Base-by-base conservation (phyloP, 2,797 vertebrate species). In the Pagetopsis macropterus region DNA sequence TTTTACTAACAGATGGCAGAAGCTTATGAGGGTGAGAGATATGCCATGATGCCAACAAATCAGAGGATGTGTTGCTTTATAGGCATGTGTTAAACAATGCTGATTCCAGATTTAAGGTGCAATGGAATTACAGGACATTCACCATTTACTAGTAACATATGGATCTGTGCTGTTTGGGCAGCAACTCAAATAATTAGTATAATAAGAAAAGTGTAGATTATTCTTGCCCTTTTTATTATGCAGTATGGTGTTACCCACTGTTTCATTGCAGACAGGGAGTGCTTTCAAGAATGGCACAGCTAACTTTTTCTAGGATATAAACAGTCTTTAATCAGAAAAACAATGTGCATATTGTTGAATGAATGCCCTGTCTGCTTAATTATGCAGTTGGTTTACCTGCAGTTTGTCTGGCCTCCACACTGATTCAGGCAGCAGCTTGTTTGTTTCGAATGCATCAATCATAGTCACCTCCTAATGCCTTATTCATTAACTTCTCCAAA, bases 401-500 rank as follows among this genome's bases (percentile, higher is more conserved):
- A 75, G 79, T 88, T 82, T 75, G 71, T 83, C 73, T 76, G 82
- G 83, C 70, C 72, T 81, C 58, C 72, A 43, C 65, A 3, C 60
- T 44, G 65, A 66, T 67, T 85, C 54, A 31, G 37, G 86, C 78
- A 83, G 76, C 81, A 75, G 78, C 87, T 79, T 88, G 87, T 92
- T 91, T 91, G 88, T 90, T 90, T 87, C 78, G 16, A 78, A 85
- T 64, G n/a, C 92, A 94, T 95, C 94, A 93, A 88, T 94, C 94
- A 93, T 70, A 73, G 89, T 89, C 89, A 82, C 87, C 80, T 89
- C 82, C 92, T 94, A 94, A 94, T 93, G 92, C 93, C 92, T 94
- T 92, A 94, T 95, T 94, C 92, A 95, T 94, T 93, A 93, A 90
- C 82, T 87, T 78, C 79, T 83, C 87, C 90, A 88, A 93, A 94